Base-by-base conservation (phyloP, 2,888 invertebrate genomes). In the Chymomyza fuscimana region DNA sequence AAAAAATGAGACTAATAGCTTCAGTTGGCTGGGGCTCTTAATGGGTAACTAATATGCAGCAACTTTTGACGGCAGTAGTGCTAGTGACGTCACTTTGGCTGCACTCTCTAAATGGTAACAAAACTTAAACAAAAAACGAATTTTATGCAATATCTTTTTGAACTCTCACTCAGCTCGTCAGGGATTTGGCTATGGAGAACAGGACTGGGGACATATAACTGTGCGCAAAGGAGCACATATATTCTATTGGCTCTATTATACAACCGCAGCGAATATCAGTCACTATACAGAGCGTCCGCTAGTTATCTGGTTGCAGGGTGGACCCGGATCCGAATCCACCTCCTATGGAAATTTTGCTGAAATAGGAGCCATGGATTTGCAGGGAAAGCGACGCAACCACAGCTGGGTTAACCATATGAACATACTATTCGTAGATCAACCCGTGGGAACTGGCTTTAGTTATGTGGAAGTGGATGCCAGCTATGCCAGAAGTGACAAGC, bases 371-470 rank as follows among this genome's bases (percentile, higher is more conserved):
- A 91, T 95, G 9, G 95, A 96, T 88, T 86, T 94, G 0, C 91
- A 95, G 70, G 92, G 95, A 12, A 92, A 94, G 15, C 92, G 93
- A 16, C 93, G 97, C 70, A 93, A 94, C 79, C 93, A 94, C 74
- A 95, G 96, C 29, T 97, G 97, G 97, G 96, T 96, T 82, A 92
- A 92, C 77, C 93, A 95, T 76, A 96, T 95, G 89, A 97, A 97
- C 91, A 94, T 97, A 1, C 91, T 98, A 4, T 97, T 97, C 89
- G 94, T 98, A 65, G 98, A 98, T 89, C 97, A 97, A 91, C 98
- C 98, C 2, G 97, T 97, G 1, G 98, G 97, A 6, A 94, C 96
- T 6, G 98, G 98, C 0, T 97, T 93, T 91, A 97, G 97, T 89
- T 97, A 96, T 89, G 95, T 95, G 0, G 95, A 95, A 6, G 90